Conservation (phyloP, 2,888 invertebrate species). For the Chironomus tentans region DNA sequence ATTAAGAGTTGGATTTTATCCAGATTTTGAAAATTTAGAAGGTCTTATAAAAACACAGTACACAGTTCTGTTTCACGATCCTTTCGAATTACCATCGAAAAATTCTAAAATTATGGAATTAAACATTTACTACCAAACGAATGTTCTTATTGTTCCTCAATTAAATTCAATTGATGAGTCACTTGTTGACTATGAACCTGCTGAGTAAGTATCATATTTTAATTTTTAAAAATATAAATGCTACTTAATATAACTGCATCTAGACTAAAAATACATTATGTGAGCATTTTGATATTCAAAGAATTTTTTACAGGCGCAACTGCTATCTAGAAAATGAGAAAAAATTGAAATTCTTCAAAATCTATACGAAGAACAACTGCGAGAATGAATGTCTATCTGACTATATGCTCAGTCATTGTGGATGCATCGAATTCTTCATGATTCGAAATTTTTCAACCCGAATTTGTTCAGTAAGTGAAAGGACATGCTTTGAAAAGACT, state of each 20-base stretch:
- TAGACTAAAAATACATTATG: too few species aligned
- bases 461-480: neutral
- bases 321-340: neutral
- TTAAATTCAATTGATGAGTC: neutral
- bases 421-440: neutral
- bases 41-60: too few species aligned
- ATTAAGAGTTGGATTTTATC: neutral
- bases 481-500: neutral
- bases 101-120: neutral
- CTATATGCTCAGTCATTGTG: neutral
- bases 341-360: neutral
- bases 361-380: neutral
- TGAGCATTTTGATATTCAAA: too few species aligned
- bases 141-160: neutral
- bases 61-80: neutral
- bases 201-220: neutral
- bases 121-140: neutral
- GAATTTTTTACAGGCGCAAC: neutral
- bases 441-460: neutral
- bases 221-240: too few species aligned
- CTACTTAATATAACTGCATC: too few species aligned
- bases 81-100: neutral
- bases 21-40: neutral
- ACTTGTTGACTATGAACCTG: neutral
- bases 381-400: neutral